Evolutionary conservation across 1,140 invertebrate genomes (phyloP), one percentile per base, ranked within the genome.

Genomic region (Drosophila simulans): DNA sequence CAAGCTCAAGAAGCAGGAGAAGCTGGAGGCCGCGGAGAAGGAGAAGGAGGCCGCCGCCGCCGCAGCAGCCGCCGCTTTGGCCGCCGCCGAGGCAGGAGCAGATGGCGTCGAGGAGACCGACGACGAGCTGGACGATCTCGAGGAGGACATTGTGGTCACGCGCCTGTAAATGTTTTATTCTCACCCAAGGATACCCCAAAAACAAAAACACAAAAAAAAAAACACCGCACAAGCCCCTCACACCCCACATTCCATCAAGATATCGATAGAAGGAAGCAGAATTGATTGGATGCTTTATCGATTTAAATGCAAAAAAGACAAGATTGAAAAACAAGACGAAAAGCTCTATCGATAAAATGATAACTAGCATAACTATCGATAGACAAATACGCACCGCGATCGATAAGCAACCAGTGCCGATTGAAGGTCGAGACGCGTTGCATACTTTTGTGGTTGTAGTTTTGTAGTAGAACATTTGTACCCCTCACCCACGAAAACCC

Each of bases 91-190:
- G 90, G 74, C 93, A 81, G 77, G 93, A 92, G 37, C 93, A 89
- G 75, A 80, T 92, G 79, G 76, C 52, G 81, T 91, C 75, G 96
- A 96, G 91, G 96, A 96, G 92, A 95, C 95, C 51, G 96, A 97
- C 80, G 96, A 97, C 89, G 96, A 97, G 90, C 95, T 96, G 81
- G 96, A 97, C 92, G 96, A 97, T 88, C 95, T 96, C 64, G 96
- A 97, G 93, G 96, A 97, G 89, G 95, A 97, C 84, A 97, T 97
- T 91, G 96, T 97, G 79, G 95, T 97, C 77, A 97, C 96, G 42
- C 96, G 97, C 92, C 94, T 97, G 77, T 97, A 95, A 70, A 65
- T 54, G 34, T 71, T 37, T 43, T 17, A 46, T 58, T 55, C 42
- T 22, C 48, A 37, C 10, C 42, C 22, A 51, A 31, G 37, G 13